Evolutionary conservation across 2,797 vertebrate genomes (phyloP), one percentile per base, ranked within the genome.

Genomic region (Melanotaenia pygmaea): DNA sequence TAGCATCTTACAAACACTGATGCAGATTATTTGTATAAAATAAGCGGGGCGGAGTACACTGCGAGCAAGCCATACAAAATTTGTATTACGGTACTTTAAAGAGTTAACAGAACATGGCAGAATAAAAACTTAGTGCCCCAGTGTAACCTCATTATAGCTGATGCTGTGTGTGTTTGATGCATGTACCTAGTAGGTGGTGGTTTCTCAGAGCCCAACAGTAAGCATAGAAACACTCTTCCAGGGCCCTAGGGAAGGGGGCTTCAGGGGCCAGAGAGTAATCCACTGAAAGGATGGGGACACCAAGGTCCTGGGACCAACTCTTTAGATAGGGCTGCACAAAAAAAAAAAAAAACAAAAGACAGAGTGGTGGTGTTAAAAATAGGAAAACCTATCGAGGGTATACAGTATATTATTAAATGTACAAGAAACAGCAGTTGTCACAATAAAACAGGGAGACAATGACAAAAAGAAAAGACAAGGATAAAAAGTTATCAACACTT

Each of bases 251-350:
- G 80, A 97, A 98, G 2, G 97, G 97, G 1, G 96, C 96, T 80
- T 98, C 97, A 0, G 97, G 97, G 4, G 97, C 96, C 77, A 98
- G 91, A 0, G 97, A 97, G 82, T 98, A 98, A 84, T 98, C 97
- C 14, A 98, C 93, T 5, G 97, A 97, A 67, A 98, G 86, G 83
- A 98, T 94, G 37, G 96, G 96, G 13, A 93, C 94, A 0, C 93
- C 94, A 61, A 98, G 92, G 4, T 96, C 95, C 84, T 96, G 96
- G 30, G 96, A 96, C 97, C 97, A 98, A 74, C 91, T 93, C 91
- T 96, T 97, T 81, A 98, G 92, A 88, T 98, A 98, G 2, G 96
- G 96, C 94, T 95, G 75, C 64, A 74, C 13, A 37, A 72, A 32
- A 74, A 26, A 26, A 26, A 26, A 26, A 26, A 28, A 62, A 12